Evolutionary conservation across 2,797 vertebrate species (phyloP).

Genomic region (Apodemus agrarius): DNA sequence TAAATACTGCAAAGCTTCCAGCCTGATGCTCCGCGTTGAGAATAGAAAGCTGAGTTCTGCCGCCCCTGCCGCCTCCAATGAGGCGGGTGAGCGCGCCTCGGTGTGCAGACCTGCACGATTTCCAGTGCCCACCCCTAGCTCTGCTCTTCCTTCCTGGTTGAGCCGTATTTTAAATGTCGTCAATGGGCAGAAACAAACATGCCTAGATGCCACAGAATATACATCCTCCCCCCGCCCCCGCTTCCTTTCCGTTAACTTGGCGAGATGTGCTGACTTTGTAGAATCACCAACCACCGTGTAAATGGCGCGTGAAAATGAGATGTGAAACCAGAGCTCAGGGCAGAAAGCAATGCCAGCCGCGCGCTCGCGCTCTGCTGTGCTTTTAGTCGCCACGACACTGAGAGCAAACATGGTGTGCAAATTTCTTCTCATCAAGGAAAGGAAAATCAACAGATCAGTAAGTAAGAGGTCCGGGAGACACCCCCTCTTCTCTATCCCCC

Average conservation of each 20-base stretch:
- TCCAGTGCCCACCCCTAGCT: background rate
- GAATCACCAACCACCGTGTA: conserved; percentile 43
- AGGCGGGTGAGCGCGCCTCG: background rate
- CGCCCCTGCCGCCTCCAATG: background rate
- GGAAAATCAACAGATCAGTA: background rate
- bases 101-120: background rate
- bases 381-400: fast-evolving
- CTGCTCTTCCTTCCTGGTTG: background rate
- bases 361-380: background rate
- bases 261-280: background rate
- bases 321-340: background rate
- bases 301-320: conserved; percentile 66
- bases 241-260: conserved; percentile 46
- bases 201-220: background rate
- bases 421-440: background rate
- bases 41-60: background rate
- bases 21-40: background rate
- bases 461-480: fast-evolving
- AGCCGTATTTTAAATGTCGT: conserved; percentile 45
- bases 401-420: fast-evolving
- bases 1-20: background rate
- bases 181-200: background rate
- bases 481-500: fast-evolving
- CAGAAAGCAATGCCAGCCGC: background rate
- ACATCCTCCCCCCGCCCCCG: background rate